These are phyloP conservation scores for Tinamus guttatus DNA, from an alignment of 2,113 vertebrate genomes.

Conservation along the genomic window DNA sequence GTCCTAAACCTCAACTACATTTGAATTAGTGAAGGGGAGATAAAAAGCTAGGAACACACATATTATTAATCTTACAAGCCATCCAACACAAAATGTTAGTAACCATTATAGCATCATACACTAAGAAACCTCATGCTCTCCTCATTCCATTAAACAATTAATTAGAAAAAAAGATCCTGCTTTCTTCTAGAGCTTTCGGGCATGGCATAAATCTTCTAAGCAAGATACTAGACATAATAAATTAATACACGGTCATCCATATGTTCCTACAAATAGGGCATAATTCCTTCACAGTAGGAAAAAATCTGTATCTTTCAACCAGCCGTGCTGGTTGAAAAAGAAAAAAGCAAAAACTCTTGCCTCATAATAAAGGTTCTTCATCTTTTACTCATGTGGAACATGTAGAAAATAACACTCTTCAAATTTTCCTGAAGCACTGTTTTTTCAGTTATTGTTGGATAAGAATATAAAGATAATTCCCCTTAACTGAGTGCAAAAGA, in stretches of 20 bases:
- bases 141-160: background rate
- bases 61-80: background rate
- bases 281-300: background rate
- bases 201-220: background rate
- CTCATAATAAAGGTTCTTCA: background rate
- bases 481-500: background rate
- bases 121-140: background rate
- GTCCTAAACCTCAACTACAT: background rate
- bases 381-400: background rate
- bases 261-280: background rate
- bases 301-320: background rate
- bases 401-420: background rate
- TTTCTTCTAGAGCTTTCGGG: background rate
- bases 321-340: background rate
- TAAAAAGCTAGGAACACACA: background rate
- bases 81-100: background rate
- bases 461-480: background rate
- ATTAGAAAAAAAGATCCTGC: background rate
- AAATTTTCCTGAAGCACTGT: background rate
- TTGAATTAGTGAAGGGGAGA: background rate
- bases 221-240: background rate
- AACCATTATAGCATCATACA: background rate
- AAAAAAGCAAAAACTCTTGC: background rate
- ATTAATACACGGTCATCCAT: slow-evolving; percentile 13
- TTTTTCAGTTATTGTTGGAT: background rate